A percentile compares a stretch with the other conserved stretches of the same genome.
These are phyloP conservation scores for Quadroppia sp. DNA, from an alignment of 2,888 invertebrate genomes.

Conservation along the genomic window DNA sequence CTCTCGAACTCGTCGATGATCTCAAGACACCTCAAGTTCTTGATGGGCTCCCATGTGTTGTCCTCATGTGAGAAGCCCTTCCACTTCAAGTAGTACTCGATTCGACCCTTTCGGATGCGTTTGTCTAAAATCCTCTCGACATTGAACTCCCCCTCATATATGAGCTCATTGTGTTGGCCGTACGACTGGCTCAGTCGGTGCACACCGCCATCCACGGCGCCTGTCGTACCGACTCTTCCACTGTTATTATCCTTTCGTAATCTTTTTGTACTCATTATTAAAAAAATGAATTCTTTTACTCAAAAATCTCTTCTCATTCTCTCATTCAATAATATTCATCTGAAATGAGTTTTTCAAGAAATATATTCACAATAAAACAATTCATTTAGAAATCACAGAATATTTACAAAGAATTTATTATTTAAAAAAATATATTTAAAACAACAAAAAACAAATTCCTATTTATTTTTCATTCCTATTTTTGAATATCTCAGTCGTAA, in stretches of 20 bases:
- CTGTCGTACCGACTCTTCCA: background rate
- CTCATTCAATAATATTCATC: background rate
- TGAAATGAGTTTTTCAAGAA: too few species aligned
- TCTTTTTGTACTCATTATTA: conserved; percentile 21
- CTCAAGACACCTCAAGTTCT: conserved; percentile 11
- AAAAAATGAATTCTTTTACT: background rate
- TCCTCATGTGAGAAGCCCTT: conserved; percentile 23
- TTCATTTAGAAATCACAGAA: background rate
- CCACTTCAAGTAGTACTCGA: conserved; percentile 24
- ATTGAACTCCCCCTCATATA: conserved; percentile 23
- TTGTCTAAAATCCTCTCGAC: conserved; percentile 29
- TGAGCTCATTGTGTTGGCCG: background rate
- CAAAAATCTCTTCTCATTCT: background rate
- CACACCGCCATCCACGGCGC: background rate
- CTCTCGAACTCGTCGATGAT: conserved; percentile 14
- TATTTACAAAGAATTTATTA: background rate
- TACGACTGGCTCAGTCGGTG: background rate
- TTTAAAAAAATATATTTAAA: background rate
- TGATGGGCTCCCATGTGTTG: conserved; percentile 29
- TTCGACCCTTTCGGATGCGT: conserved; percentile 22
- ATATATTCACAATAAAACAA: too few species aligned
- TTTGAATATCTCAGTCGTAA: background rate
- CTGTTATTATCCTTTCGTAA: conserved; percentile 1
- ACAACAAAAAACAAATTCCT: background rate
- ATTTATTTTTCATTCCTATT: background rate